phyloP scores from a whole-genome alignment of 2,888 invertebrate genomes.

The Trisateles emortualis region DNA sequence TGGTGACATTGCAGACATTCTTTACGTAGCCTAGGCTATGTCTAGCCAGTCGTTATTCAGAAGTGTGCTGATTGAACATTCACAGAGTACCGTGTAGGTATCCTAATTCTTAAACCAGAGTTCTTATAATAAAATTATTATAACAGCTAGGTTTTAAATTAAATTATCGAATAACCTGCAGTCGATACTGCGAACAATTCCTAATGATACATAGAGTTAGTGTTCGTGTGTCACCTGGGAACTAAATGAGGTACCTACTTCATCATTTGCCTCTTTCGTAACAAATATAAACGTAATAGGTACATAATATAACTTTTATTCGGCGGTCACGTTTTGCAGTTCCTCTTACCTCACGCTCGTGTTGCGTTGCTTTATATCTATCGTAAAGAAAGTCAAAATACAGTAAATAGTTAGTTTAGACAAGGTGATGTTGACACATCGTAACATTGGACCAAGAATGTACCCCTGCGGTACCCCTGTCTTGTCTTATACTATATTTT shows the following conservation, averaged over 20 bases:
- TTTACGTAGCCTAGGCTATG: no score
- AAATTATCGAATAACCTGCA: no score
- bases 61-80: constrained; percentile 14
- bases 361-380: constrained; percentile 16
- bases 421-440: background rate
- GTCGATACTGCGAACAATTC: background rate
- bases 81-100: constrained; percentile 19
- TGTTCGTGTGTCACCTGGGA: background rate
- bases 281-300: background rate
- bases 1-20: no score
- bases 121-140: no score
- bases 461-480: background rate
- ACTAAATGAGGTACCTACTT: constrained; percentile 2
- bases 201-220: background rate
- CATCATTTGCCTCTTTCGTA: constrained; percentile 3
- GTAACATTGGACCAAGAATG: background rate
- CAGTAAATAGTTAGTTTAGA: background rate
- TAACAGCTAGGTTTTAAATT: no score
- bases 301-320: constrained; percentile 14
- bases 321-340: constrained; percentile 24
- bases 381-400: background rate
- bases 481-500: background rate
- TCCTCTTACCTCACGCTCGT: constrained; percentile 16
- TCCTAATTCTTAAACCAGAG: constrained; percentile 19
- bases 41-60: background rate